Conservation (phyloP, 2,888 invertebrate species). For the Trachelus troglodyta region DNA sequence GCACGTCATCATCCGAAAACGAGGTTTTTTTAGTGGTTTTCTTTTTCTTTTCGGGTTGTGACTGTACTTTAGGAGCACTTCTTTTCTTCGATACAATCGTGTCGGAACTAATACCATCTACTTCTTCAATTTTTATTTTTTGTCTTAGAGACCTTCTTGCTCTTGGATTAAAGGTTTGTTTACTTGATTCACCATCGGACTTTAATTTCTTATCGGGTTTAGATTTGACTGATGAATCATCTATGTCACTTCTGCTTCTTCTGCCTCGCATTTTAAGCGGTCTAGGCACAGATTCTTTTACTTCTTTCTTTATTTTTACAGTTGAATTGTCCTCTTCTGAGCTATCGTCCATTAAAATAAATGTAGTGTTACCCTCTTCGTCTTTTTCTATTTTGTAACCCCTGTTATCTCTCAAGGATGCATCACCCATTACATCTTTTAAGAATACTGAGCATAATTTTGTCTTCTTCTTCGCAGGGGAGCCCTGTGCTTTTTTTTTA, state of each 20-base stretch:
- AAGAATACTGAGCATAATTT: slow-evolving; percentile 55
- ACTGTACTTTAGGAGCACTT: not conserved
- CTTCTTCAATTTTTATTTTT: not conserved
- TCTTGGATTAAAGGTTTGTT: not conserved
- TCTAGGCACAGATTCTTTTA: slow-evolving; percentile 15
- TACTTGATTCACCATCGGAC: not conserved
- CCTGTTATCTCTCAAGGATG: slow-evolving; percentile 20
- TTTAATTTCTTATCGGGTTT: not conserved
- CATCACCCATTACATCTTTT: slow-evolving; percentile 47
- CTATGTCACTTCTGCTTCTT: slow-evolving; percentile 17
- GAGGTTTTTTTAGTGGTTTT: not conserved
- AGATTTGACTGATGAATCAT: not conserved
- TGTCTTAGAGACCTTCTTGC: not conserved
- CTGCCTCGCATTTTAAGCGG: slow-evolving; percentile 5
- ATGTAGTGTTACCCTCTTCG: slow-evolving; percentile 37
- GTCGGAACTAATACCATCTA: not conserved
- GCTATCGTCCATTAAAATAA: slow-evolving; percentile 39
- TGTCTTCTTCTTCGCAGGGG: slow-evolving; percentile 28
- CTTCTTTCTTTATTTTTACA: slow-evolving; percentile 8
- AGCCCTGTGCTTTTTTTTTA: slow-evolving; percentile 25
- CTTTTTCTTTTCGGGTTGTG: not conserved
- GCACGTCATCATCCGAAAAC: not conserved
- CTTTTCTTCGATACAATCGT: not conserved
- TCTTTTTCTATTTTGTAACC: slow-evolving; percentile 41
- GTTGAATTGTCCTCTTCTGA: slow-evolving; percentile 28